phyloP scores from a whole-genome alignment of 2,797 vertebrate species.

The Epinephelus coioides region DNA sequence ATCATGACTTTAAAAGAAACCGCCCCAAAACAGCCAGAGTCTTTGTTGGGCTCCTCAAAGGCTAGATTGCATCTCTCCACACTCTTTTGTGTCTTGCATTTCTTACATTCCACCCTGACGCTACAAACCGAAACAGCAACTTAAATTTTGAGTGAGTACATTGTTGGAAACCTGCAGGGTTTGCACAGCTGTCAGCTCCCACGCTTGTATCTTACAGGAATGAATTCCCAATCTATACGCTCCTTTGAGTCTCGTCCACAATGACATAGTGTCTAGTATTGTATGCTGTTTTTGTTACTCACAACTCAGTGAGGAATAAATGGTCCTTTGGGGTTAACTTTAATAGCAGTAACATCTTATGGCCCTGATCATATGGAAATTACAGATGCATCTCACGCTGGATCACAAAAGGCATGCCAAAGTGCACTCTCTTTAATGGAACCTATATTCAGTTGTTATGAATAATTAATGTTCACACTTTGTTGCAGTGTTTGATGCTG shows the following conservation, averaged over 20 bases:
- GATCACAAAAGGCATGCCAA: not conserved
- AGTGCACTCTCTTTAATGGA: conserved; percentile 12
- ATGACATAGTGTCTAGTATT: not conserved
- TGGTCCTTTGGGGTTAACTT: not conserved
- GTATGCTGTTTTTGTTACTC: not conserved
- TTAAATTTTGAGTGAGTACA: not conserved
- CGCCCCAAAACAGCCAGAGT: no score
- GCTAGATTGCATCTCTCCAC: not conserved
- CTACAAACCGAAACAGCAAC: not conserved
- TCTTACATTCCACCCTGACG: conserved; percentile 27
- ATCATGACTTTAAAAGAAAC: not conserved
- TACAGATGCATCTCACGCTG: not conserved
- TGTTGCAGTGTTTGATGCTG: conserved; percentile 1
- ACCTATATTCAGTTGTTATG: not conserved
- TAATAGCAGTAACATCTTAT: not conserved
- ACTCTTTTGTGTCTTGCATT: conserved; percentile 15
- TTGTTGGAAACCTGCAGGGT: not conserved
- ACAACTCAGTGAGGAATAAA: not conserved
- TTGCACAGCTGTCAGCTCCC: conserved; percentile 12
- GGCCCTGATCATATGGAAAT: not conserved
- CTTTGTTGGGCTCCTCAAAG: not conserved
- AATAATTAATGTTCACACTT: conserved; percentile 34
- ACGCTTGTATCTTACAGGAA: not conserved
- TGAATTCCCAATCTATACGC: not conserved
- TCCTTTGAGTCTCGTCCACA: conserved; percentile 4